Conservation (phyloP, 2,888 invertebrate genomes). For the Orthosia gracilis region DNA sequence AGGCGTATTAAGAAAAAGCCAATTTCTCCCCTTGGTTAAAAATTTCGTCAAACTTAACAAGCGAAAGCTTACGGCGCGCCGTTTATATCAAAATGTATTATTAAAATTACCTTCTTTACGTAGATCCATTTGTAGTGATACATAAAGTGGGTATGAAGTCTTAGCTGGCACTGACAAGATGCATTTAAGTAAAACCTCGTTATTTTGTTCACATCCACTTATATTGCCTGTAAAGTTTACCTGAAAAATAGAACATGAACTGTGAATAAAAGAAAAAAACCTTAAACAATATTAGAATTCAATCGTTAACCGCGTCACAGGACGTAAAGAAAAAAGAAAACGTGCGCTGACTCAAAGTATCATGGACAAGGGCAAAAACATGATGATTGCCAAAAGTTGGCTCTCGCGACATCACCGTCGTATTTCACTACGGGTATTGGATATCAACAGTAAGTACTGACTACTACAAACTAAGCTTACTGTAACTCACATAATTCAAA, state of each 20-base stretch:
- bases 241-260: slow-evolving; percentile 63
- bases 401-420: too few relatives aligned
- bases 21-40: background rate
- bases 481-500: background rate
- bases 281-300: background rate
- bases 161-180: slow-evolving; percentile 77
- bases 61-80: too few relatives aligned
- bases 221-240: slow-evolving; percentile 72
- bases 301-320: too few relatives aligned
- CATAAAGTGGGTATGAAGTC: slow-evolving; percentile 72
- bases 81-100: background rate
- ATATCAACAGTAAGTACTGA: too few relatives aligned
- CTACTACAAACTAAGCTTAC: too few relatives aligned
- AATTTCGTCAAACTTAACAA: background rate
- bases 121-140: slow-evolving; percentile 78
- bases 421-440: too few relatives aligned
- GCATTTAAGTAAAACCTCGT: slow-evolving; percentile 64
- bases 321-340: too few relatives aligned
- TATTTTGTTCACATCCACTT: slow-evolving; percentile 71
- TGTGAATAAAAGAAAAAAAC: background rate
- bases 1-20: background rate
- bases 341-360: too few relatives aligned
- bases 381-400: too few relatives aligned
- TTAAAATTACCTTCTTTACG: slow-evolving; percentile 74
- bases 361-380: too few relatives aligned